Base-by-base conservation (phyloP, 2,888 invertebrate genomes). In the Leptogaster cylindrica region DNA sequence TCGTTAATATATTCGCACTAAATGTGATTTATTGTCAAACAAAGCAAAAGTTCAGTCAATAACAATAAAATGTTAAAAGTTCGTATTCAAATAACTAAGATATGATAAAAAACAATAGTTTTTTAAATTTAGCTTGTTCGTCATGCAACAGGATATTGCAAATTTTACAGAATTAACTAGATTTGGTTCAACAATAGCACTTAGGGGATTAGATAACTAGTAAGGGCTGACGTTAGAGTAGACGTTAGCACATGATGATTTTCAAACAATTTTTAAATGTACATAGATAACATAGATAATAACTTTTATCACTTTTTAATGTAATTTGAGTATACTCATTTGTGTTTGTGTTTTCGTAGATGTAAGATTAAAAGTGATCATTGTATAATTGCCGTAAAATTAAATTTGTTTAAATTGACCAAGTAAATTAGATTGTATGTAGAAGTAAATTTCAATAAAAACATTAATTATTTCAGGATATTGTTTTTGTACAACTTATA, bases 381-480 rank as follows among this genome's bases (percentile, higher is more conserved):
- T 55, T 55, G 55, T 55, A 55, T 36, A 55, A 55, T 55, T 55
- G 36, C 55, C 36, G 55, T 55, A 55, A 55, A 23, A 28, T 55
- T 55, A 55, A 36, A 55, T 23, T 55, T 55, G 55, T 55, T 55
- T 55, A 55, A 55, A 55, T 55, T 55, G 55, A 55, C 55, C 55
- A 55, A 55, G 20, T 55, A 55, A 31, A 23, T 55, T 55, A 55
- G 55, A 55, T 36, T 55, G 55, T n/a, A n/a, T n/a, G n/a, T 55
- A 55, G 55, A 33, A 18, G 16, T 36, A 36, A 55, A 55, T 55
- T 55, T 55, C 55, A 55, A 55, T 55, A 55, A 55, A 55, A 55
- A 18, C 33, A 16, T 55, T 28, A 27, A 50, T 27, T 14, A 50
- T 50, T 50, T 50, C 50, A n/a, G 27, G 28, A 27, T 14, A 50